These are phyloP conservation scores for Amaurobius ferox DNA, from an alignment of 2,888 invertebrate species.

Conservation along the genomic window DNA sequence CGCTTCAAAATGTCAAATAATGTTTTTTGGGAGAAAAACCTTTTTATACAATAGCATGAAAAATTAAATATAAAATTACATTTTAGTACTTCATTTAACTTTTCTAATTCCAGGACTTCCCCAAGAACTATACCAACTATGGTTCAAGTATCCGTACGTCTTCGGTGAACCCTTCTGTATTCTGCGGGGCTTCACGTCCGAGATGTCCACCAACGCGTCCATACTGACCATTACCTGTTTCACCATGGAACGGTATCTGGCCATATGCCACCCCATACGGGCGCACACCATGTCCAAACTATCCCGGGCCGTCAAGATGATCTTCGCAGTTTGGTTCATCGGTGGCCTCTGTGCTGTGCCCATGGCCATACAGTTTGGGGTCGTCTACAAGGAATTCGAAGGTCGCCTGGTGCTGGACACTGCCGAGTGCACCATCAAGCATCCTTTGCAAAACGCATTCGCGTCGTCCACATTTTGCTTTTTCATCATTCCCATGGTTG, in stretches of 20 bases:
- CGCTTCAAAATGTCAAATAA: too few species aligned
- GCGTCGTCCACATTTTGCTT: constrained; percentile 87
- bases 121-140: constrained; percentile 83
- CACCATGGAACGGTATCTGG: constrained; percentile 90
- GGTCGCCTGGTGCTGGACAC: constrained; percentile 28
- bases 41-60: too few species aligned
- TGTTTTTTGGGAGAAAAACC: too few species aligned
- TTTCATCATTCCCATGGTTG: constrained; percentile 89
- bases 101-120: constrained; percentile 85
- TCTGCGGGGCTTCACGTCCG: constrained; percentile 86
- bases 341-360: constrained; percentile 80
- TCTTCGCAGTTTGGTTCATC: constrained; percentile 87
- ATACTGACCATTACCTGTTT: constrained; percentile 89
- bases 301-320: constrained; percentile 87
- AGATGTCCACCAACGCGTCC: constrained; percentile 86
- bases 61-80: too few species aligned
- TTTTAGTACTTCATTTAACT: not conserved
- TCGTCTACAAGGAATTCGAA: constrained; percentile 82
- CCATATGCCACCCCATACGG: constrained; percentile 90
- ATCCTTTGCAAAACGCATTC: constrained; percentile 84
- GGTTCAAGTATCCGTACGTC: constrained; percentile 77
- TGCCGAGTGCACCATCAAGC: constrained; percentile 78
- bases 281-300: constrained; percentile 77
- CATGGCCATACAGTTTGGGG: constrained; percentile 84
- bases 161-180: constrained; percentile 88